phyloP scores from a whole-genome alignment of 2,888 invertebrate species.

The Eulithis testata region DNA sequence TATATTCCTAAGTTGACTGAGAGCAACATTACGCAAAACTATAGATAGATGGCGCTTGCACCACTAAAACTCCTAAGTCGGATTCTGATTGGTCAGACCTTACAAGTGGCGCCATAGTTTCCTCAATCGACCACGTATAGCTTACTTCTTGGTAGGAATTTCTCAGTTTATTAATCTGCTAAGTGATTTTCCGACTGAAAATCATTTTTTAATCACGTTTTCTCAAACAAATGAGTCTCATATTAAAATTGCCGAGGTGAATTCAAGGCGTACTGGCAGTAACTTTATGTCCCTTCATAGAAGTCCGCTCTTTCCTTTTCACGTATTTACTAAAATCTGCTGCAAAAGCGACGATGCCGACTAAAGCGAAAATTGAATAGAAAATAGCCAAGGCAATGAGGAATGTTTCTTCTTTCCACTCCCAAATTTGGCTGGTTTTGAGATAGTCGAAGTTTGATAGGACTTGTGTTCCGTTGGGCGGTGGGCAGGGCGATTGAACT shows the following conservation, averaged over 20 bases:
- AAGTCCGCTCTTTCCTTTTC: slow-evolving; percentile 79
- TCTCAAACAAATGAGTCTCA: neutral
- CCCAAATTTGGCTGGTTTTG: slow-evolving; percentile 72
- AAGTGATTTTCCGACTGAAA: neutral
- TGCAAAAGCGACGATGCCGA: slow-evolving; percentile 86
- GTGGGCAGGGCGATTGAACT: slow-evolving; percentile 92
- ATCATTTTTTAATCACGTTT: neutral
- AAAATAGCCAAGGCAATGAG: slow-evolving; percentile 86
- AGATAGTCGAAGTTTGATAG: slow-evolving; percentile 79
- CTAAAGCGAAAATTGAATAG: slow-evolving; percentile 85
- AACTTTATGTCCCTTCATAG: slow-evolving; percentile 79
- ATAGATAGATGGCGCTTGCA: slow-evolving; percentile 9
- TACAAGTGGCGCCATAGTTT: too few species aligned
- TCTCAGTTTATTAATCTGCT: slow-evolving; percentile 18
- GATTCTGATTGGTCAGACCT: slow-evolving; percentile 5
- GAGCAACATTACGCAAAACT: slow-evolving; percentile 3
- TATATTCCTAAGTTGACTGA: slow-evolving; percentile 5
- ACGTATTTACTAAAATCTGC: slow-evolving; percentile 83
- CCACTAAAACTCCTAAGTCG: neutral
- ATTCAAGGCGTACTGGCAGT: slow-evolving; percentile 84
- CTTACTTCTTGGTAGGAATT: neutral
- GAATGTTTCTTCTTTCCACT: slow-evolving; percentile 82
- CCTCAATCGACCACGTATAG: neutral
- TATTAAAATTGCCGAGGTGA: neutral
- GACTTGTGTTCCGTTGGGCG: slow-evolving; percentile 91